These are phyloP conservation scores for Trissoscelio sp. DNA, from an alignment of 2,888 invertebrate species.

Conservation along the genomic window DNA sequence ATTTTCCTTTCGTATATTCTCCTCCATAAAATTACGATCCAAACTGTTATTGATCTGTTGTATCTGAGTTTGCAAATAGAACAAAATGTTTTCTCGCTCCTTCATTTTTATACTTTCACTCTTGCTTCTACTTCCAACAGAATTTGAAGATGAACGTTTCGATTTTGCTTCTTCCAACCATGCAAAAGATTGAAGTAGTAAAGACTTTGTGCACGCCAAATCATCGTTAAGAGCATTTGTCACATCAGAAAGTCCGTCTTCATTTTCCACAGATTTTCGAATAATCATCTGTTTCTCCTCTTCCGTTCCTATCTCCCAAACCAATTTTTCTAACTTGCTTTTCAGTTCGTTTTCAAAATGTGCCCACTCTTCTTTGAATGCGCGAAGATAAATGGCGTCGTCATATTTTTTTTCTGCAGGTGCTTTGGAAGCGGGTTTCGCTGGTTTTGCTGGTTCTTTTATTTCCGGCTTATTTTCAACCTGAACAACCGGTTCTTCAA, in stretches of 20 bases:
- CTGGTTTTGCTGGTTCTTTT: constrained; percentile 61
- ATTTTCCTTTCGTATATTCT: constrained; percentile 75
- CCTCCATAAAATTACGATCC: constrained; percentile 90
- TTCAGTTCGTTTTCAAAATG: constrained; percentile 80
- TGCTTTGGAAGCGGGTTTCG: constrained; percentile 59
- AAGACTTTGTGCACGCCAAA: constrained; percentile 85
- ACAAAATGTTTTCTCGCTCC: constrained; percentile 88
- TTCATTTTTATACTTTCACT: constrained; percentile 88
- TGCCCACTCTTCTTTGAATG: constrained; percentile 78
- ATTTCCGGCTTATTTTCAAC: constrained; percentile 46
- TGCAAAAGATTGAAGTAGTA: constrained; percentile 85
- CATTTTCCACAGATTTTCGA: constrained; percentile 84
- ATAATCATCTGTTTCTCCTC: constrained; percentile 85
- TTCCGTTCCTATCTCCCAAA: constrained; percentile 85
- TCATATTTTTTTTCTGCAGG: constrained; percentile 74
- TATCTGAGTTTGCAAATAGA: constrained; percentile 90
- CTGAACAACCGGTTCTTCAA: constrained; percentile 21
- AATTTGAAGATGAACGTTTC: constrained; percentile 81
- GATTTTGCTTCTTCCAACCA: constrained; percentile 86
- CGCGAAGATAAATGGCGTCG: constrained; percentile 75
- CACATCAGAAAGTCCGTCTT: constrained; percentile 87
- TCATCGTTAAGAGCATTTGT: constrained; percentile 86
- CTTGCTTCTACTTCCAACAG: constrained; percentile 85
- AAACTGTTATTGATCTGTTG: constrained; percentile 89
- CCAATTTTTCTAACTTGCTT: constrained; percentile 72